Evolutionary conservation across 2,797 vertebrate species (phyloP).

Genomic region (Lates japonicus): DNA sequence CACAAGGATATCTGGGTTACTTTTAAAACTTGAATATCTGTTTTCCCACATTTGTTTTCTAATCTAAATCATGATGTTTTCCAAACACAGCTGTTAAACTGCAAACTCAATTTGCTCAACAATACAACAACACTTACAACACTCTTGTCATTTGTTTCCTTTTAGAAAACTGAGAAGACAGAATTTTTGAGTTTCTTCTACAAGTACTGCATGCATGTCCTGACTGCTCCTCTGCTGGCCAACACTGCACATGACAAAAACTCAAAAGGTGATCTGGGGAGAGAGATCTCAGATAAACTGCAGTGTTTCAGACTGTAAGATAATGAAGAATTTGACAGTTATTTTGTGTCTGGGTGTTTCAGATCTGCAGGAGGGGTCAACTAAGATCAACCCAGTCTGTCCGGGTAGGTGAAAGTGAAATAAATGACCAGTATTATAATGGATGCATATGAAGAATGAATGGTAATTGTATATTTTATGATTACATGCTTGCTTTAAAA

Average conservation of each 20-base stretch:
- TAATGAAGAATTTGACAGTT: neutral
- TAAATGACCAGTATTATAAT: neutral
- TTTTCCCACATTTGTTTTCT: neutral
- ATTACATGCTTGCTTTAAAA: neutral
- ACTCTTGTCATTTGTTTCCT: slow-evolving; percentile 45
- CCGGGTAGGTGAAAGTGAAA: slow-evolving; percentile 87
- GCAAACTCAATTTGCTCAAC: neutral
- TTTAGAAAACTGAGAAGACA: slow-evolving; percentile 98
- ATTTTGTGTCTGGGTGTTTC: slow-evolving; percentile 35
- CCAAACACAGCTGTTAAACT: neutral
- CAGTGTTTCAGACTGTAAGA: neutral
- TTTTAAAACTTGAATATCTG: neutral
- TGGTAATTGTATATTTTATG: neutral
- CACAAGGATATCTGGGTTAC: neutral
- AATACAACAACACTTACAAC: too few relatives aligned
- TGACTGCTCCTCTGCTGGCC: slow-evolving; percentile 97
- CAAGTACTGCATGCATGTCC: slow-evolving; percentile 99
- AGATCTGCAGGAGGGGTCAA: slow-evolving; percentile 91
- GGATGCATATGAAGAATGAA: neutral
- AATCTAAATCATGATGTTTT: neutral
- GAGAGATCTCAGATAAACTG: neutral
- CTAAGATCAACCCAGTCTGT: slow-evolving; percentile 93
- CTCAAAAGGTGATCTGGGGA: slow-evolving; percentile 88
- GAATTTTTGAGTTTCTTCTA: slow-evolving; percentile 99
- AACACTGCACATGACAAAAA: slow-evolving; percentile 95